Percentiles rank a stretch among this genome's conserved stretches.
These are phyloP conservation scores for Oeneis ivallda DNA, from an alignment of 2,888 invertebrate genomes.

Conservation along the genomic window DNA sequence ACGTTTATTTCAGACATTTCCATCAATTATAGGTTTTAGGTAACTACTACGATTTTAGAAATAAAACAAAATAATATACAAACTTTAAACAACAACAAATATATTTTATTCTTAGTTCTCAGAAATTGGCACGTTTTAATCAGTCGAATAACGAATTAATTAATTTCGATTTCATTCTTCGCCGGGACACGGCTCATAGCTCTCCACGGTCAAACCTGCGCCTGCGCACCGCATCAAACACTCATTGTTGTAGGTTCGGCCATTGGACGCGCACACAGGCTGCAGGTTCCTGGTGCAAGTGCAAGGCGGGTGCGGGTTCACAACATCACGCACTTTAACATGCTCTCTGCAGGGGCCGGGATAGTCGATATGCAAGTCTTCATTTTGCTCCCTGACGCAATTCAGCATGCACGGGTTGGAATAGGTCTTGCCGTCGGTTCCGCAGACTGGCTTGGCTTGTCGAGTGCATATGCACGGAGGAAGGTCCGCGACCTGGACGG, in stretches of 20 bases:
- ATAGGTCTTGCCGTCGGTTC: slow-evolving; percentile 42
- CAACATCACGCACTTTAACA: background rate
- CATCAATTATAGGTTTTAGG: too few species aligned
- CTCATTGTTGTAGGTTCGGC: slow-evolving; percentile 85
- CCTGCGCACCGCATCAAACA: slow-evolving; percentile 82
- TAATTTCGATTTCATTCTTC: background rate
- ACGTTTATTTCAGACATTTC: too few species aligned
- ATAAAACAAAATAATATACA: too few species aligned
- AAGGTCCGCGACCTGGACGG: background rate
- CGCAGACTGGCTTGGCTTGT: slow-evolving; percentile 36
- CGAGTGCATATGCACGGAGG: slow-evolving; percentile 43
- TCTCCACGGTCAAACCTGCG: slow-evolving; percentile 32
- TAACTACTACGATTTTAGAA: too few species aligned
- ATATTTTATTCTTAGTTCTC: too few species aligned
- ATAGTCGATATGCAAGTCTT: slow-evolving; percentile 37
- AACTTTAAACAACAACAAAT: too few species aligned
- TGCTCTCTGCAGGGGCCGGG: slow-evolving; percentile 37
- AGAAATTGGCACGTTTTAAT: background rate
- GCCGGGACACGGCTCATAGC: slow-evolving; percentile 36
- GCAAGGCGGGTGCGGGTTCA: slow-evolving; percentile 34
- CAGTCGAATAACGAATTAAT: too few species aligned
- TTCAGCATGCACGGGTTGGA: slow-evolving; percentile 47
- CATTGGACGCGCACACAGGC: slow-evolving; percentile 86
- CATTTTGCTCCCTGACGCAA: slow-evolving; percentile 44
- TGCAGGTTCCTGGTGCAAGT: slow-evolving; percentile 44